These are phyloP conservation scores for Trichonephila inaurata DNA, from an alignment of 1,140 invertebrate species.

Conservation along the genomic window DNA sequence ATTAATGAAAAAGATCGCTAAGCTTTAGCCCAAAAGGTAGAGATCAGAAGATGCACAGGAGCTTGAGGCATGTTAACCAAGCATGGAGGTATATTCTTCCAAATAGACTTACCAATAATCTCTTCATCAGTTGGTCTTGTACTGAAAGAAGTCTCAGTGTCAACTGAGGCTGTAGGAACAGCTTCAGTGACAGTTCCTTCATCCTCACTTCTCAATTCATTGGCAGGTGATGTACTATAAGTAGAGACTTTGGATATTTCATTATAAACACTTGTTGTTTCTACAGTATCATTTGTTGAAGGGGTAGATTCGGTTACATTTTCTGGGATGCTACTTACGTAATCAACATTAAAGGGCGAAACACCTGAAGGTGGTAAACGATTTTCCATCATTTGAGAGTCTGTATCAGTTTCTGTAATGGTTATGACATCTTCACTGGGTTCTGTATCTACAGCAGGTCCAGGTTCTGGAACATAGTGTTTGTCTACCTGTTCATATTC, in stretches of 20 bases:
- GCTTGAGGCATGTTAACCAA: slow-evolving; percentile 58
- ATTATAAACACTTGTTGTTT: slow-evolving; percentile 60
- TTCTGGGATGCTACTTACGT: slow-evolving; percentile 28
- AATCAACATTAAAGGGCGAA: slow-evolving; percentile 26
- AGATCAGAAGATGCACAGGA: slow-evolving; percentile 14
- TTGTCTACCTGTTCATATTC: slow-evolving; percentile 75
- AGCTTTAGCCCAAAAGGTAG: slow-evolving; percentile 33
- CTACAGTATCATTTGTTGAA: slow-evolving; percentile 39
- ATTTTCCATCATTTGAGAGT: not conserved
- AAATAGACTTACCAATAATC: slow-evolving; percentile 66
- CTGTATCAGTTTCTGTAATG: slow-evolving; percentile 34
- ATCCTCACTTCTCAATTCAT: slow-evolving; percentile 42
- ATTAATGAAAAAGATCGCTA: slow-evolving; percentile 18
- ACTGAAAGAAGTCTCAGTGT: slow-evolving; percentile 40
- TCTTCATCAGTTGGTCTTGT: slow-evolving; percentile 38
- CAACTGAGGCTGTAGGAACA: slow-evolving; percentile 58
- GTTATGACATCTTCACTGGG: slow-evolving; percentile 1
- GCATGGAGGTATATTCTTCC: slow-evolving; percentile 67
- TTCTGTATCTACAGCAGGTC: not conserved
- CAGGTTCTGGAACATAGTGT: slow-evolving; percentile 27
- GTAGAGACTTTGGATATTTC: slow-evolving; percentile 68
- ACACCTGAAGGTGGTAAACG: not conserved
- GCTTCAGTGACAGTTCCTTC: slow-evolving; percentile 57
- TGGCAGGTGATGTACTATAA: slow-evolving; percentile 64
- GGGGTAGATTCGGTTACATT: slow-evolving; percentile 12